These are phyloP conservation scores for Drosophila anomelani DNA, from an alignment of 2,888 invertebrate species.

Conservation along the genomic window DNA sequence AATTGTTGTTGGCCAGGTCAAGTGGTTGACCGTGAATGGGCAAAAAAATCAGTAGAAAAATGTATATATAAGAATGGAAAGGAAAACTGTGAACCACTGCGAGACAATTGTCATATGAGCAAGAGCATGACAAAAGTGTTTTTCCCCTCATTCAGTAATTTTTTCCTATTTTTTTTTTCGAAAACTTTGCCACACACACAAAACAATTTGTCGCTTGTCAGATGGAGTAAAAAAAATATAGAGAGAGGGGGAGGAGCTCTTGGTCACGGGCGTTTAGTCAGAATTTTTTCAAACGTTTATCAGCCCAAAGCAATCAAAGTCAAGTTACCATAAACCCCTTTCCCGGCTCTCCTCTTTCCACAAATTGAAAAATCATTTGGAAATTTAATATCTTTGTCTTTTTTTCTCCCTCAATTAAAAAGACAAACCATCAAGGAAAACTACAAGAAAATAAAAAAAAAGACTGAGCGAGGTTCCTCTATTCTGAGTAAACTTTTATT, in stretches of 20 bases:
- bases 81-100: constrained; percentile 15
- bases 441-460: not conserved
- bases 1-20: constrained; percentile 58
- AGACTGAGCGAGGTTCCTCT: constrained; percentile 6
- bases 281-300: constrained; percentile 49
- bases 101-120: constrained; percentile 46
- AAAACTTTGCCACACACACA: constrained; percentile 25
- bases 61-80: constrained; percentile 13
- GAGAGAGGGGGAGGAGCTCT: not conserved
- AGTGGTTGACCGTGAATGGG: constrained; percentile 67
- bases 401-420: constrained; percentile 20
- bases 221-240: not conserved
- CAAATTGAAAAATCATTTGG: constrained; percentile 51
- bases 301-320: constrained; percentile 55
- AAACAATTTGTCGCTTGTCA: constrained; percentile 34
- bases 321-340: constrained; percentile 12
- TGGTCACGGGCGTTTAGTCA: constrained; percentile 18
- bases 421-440: constrained; percentile 18
- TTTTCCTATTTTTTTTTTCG: constrained; percentile 16
- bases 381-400: constrained; percentile 35
- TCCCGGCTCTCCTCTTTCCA: not conserved
- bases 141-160: constrained; percentile 8
- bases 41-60: constrained; percentile 40
- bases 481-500: not conserved
- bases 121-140: constrained; percentile 62